phyloP scores from a whole-genome alignment of 2,113 vertebrate species.

The Aphyosemion australe region DNA sequence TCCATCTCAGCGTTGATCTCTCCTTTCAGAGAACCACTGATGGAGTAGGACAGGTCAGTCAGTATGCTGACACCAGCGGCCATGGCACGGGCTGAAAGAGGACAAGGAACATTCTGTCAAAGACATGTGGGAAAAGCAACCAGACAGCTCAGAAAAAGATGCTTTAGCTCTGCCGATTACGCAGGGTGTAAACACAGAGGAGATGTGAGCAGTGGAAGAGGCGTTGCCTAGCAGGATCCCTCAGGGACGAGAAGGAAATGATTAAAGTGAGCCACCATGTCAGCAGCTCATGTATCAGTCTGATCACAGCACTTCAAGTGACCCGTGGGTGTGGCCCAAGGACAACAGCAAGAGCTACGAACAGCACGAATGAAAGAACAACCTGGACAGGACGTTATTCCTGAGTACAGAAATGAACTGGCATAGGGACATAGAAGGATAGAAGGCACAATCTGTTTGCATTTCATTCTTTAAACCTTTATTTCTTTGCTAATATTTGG shows the following conservation, averaged over 20 bases:
- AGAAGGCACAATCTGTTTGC: not conserved
- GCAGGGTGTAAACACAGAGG: conserved; percentile 27
- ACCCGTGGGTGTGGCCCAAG: conserved; percentile 20
- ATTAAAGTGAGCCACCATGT: conserved; percentile 45
- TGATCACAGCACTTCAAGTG: conserved; percentile 45
- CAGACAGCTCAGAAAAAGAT: not conserved
- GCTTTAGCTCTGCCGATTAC: conserved; percentile 35
- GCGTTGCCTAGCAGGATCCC: conserved; percentile 51
- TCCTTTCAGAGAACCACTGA: conserved; percentile 66
- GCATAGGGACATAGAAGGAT: not conserved
- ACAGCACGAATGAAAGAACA: not conserved
- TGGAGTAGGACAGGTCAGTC: conserved; percentile 79
- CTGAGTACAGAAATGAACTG: not conserved
- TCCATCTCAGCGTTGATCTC: conserved; percentile 77
- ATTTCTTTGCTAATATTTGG: too few relatives aligned
- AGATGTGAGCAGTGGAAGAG: conserved; percentile 12
- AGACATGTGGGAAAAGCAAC: conserved; percentile 10
- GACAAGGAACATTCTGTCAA: conserved; percentile 61
- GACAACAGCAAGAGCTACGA: conserved; percentile 13
- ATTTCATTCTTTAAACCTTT: not conserved
- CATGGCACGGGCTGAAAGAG: conserved; percentile 83
- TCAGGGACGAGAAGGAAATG: conserved; percentile 32
- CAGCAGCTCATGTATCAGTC: conserved; percentile 47
- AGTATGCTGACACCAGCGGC: conserved; percentile 87
- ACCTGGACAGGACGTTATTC: not conserved